These are phyloP conservation scores for Coremacera marginata DNA, from an alignment of 2,888 invertebrate species.

Conservation along the genomic window DNA sequence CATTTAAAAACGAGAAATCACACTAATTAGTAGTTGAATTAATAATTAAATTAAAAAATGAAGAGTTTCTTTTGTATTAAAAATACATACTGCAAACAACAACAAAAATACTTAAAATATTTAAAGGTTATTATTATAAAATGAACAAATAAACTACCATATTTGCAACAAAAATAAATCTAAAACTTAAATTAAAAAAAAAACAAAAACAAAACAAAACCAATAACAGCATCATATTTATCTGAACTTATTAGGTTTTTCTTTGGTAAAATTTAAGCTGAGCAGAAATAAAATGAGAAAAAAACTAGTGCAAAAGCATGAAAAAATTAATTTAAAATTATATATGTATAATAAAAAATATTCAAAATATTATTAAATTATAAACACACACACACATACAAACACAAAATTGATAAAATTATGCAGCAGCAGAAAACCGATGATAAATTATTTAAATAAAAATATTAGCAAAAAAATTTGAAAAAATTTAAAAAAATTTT, in stretches of 20 bases:
- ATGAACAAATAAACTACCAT: slow-evolving; percentile 8
- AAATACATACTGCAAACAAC: slow-evolving; percentile 44
- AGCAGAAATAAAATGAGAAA: slow-evolving; percentile 17
- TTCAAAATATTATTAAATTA: slow-evolving; percentile 45
- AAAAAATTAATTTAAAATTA: slow-evolving; percentile 37
- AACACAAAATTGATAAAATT: slow-evolving; percentile 30
- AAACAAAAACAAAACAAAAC: not conserved
- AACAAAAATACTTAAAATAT: slow-evolving; percentile 31
- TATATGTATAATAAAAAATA: slow-evolving; percentile 50
- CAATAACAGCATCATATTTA: slow-evolving; percentile 25
- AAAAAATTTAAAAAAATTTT: slow-evolving; percentile 42
- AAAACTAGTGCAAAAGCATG: slow-evolving; percentile 35
- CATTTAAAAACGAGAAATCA: slow-evolving; percentile 29
- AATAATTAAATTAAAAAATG: slow-evolving; percentile 50
- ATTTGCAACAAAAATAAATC: slow-evolving; percentile 2
- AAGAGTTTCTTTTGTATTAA: slow-evolving; percentile 45
- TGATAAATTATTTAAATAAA: slow-evolving; percentile 45
- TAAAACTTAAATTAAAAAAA: not conserved
- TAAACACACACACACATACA: slow-evolving; percentile 24
- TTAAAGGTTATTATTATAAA: slow-evolving; percentile 33
- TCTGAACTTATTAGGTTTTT: slow-evolving; percentile 22
- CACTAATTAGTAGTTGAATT: slow-evolving; percentile 20
- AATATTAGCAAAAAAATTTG: slow-evolving; percentile 44
- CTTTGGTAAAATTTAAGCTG: slow-evolving; percentile 35
- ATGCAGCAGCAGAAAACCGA: slow-evolving; percentile 43